Percentiles rank a stretch among this genome's conserved stretches.
Conservation (phyloP, 1,140 invertebrate genomes). For the Thereuonema tuberculata region DNA sequence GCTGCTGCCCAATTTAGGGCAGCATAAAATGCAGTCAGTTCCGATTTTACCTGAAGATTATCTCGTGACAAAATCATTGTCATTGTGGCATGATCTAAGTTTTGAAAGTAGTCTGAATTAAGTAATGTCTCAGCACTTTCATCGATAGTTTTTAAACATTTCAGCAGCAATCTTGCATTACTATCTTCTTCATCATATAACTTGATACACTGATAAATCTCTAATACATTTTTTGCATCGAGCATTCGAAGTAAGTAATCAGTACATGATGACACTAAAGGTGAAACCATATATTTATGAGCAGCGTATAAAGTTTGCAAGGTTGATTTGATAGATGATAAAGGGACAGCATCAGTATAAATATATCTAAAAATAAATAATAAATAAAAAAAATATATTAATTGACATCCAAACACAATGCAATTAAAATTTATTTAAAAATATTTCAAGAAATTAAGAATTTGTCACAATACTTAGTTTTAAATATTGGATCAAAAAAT, state of each 20-base stretch:
- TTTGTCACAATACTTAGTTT: too few relatives aligned
- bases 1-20: conserved; percentile 46
- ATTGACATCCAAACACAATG: too few relatives aligned
- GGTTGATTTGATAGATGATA: conserved; percentile 47
- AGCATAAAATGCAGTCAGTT: conserved; percentile 19
- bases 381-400: background rate
- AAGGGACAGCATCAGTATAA: conserved; percentile 43
- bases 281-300: conserved; percentile 49
- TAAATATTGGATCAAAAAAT: too few relatives aligned
- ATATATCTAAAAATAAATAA: conserved; percentile 35
- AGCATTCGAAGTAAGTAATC: conserved; percentile 40
- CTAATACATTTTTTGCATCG: conserved; percentile 34
- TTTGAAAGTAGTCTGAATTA: conserved; percentile 47
- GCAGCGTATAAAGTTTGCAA: conserved; percentile 48
- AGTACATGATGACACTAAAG: conserved; percentile 44
- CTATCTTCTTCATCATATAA: conserved; percentile 17
- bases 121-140: conserved; percentile 43
- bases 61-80: conserved; percentile 44
- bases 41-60: conserved; percentile 19
- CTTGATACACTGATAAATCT: conserved; percentile 35
- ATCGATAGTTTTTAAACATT: conserved; percentile 46
- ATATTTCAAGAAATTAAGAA: too few relatives aligned
- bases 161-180: conserved; percentile 1
- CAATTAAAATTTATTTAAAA: too few relatives aligned
- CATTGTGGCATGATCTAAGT: conserved; percentile 44